Evolutionary conservation across 2,113 vertebrate genomes (phyloP), one percentile per base, ranked within the genome.

Genomic region (Takifugu flavidus): DNA sequence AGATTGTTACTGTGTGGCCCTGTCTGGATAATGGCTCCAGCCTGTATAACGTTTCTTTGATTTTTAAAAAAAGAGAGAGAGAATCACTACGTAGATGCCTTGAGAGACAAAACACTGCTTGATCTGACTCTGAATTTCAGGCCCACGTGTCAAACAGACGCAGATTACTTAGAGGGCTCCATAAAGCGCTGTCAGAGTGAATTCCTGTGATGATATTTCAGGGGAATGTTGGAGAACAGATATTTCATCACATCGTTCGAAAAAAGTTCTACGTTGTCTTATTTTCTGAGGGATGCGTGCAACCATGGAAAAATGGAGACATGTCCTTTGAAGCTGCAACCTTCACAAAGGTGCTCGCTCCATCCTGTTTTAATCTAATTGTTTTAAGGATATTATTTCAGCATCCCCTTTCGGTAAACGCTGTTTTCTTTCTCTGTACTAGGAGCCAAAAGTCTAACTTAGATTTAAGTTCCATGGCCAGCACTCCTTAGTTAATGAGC

Each of bases 11-110:
- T 4, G 13, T 2, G 11, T 28, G 53, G 67, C 49, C 44, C 51
- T 72, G 59, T 67, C 25, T 56, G 39, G 53, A 75, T 79, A 69
- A 75, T 71, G 25, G 52, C 51, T 73, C 60, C 62, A 56, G 46
- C 51, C 50, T 44, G 34, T 63, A 49, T 52, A 61, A 74, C 67
- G 56, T 62, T 60, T 74, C 71, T 79, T 71, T 80, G 74, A 76
- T 70, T 39, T 39, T 10, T 39, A 1, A 11, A 39, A 10, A 39
- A 39, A 39, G 2, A 1, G 11, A 10, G 7, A 54, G 49, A 70
- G 65, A 53, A 25, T 66, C 13, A 14, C 59, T 59, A 50, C 8
- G 47, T 31, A 58, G 29, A 61, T 1, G 51, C 31, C 53, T 52
- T 50, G n/a, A 59, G 74, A 78, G 61, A 61, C 43, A 61, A 77